Evolutionary conservation across 2,888 invertebrate species (phyloP).

Genomic region (Mellilla xanthometata): DNA sequence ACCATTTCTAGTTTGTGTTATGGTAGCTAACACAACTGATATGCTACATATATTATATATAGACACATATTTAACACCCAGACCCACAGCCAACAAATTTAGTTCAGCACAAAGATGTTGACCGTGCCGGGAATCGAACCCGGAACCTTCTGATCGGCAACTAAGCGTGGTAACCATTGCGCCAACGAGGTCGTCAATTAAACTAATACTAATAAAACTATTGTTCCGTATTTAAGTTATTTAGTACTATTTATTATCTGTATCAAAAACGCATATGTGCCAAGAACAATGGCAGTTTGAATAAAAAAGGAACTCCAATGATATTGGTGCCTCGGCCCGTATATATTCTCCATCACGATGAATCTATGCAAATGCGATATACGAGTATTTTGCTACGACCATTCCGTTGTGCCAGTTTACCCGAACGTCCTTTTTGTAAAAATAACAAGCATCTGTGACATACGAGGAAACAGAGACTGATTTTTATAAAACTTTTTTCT

Average conservation of each 20-base stretch:
- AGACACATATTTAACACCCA: too few relatives aligned
- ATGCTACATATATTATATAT: too few relatives aligned
- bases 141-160: too few relatives aligned
- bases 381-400: constrained; percentile 18
- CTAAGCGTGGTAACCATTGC: too few relatives aligned
- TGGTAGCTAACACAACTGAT: too few relatives aligned
- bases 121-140: too few relatives aligned
- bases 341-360: constrained; percentile 24
- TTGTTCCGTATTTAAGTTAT: too few relatives aligned
- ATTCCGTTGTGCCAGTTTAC: constrained; percentile 14
- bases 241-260: not conserved
- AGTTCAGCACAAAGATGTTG: too few relatives aligned
- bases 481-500: not conserved
- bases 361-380: constrained; percentile 27
- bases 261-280: not conserved
- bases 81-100: too few relatives aligned
- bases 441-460: constrained; percentile 12
- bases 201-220: too few relatives aligned
- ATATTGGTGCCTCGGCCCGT: constrained; percentile 14
- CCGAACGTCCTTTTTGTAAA: constrained; percentile 12
- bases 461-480: not conserved
- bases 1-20: too few relatives aligned
- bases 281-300: not conserved
- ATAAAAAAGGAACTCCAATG: constrained; percentile 12
- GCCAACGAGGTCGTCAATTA: too few relatives aligned